Conservation (phyloP, 1,140 invertebrate species). For the Portunus trituberculatus region DNA sequence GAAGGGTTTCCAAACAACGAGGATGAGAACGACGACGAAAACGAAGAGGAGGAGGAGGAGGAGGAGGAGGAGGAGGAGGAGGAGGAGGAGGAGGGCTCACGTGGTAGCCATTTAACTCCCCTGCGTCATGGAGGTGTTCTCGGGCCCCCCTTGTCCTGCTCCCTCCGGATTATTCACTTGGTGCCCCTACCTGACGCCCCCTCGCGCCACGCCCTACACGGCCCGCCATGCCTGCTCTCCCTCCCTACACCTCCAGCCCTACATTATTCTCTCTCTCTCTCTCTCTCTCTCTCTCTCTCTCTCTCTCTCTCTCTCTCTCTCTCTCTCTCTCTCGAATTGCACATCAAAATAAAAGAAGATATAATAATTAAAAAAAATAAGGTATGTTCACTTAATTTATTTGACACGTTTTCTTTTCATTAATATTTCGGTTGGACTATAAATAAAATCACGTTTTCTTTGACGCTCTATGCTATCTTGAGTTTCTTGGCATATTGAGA, state of each 20-base stretch:
- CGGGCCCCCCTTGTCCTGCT: neutral
- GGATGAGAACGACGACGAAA: neutral
- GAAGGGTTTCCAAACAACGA: neutral
- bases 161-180: neutral
- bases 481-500: too few relatives aligned
- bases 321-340: neutral
- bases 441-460: too few relatives aligned
- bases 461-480: too few relatives aligned
- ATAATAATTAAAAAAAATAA: too few relatives aligned
- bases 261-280: conserved; percentile 22
- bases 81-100: neutral
- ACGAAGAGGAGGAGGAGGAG: neutral
- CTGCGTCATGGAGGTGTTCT: neutral
- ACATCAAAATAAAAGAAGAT: too few relatives aligned
- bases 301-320: conserved; percentile 20
- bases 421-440: too few relatives aligned
- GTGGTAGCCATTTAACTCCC: neutral
- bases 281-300: conserved; percentile 20
- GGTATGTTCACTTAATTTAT: too few relatives aligned
- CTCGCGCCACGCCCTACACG: neutral
- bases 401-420: too few relatives aligned
- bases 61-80: neutral
- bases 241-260: neutral
- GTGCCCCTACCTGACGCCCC: neutral
- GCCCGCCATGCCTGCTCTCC: neutral